Percentiles rank a stretch among this genome's conserved stretches.
phyloP scores from a whole-genome alignment of 23 tunicate genomes.

The Ciona savignyi region DNA sequence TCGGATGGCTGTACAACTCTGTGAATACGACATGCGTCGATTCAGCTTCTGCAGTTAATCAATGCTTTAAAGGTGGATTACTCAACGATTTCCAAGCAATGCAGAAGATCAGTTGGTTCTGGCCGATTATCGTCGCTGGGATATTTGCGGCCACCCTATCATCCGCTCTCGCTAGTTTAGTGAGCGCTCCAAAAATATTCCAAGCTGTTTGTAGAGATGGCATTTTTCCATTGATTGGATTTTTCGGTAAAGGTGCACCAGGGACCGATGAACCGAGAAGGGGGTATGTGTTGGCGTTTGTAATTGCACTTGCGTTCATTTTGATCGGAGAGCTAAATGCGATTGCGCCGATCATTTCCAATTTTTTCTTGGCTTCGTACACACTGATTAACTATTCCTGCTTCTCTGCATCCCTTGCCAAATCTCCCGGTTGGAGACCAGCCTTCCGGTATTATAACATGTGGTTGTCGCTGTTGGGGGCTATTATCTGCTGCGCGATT shows the following conservation, averaged over 20 bases:
- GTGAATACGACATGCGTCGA: conserved; percentile 19
- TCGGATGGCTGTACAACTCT: conserved; percentile 67
- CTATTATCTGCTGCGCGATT: conserved; percentile 69
- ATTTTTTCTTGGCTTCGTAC: conserved; percentile 95
- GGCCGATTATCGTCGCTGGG: conserved; percentile 83
- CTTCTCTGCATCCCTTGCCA: conserved; percentile 80
- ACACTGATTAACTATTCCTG: conserved; percentile 94
- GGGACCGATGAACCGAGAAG: conserved; percentile 81
- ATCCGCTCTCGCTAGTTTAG: conserved; percentile 89
- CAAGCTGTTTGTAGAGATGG: conserved; percentile 94
- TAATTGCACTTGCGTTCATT: conserved; percentile 88
- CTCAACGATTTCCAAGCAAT: conserved; percentile 77
- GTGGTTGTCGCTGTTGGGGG: conserved; percentile 82
- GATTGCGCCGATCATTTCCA: conserved; percentile 93
- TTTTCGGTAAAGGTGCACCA: conserved; percentile 78
- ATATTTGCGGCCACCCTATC: conserved; percentile 98
- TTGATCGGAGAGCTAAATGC: conserved; percentile 87
- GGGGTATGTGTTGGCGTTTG: conserved; percentile 86
- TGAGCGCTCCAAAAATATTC: conserved; percentile 97
- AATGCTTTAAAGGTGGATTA: conserved; percentile 28
- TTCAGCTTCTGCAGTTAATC: conserved; percentile 29
- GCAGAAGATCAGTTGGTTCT: conserved; percentile 76
- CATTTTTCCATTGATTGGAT: conserved; percentile 67
- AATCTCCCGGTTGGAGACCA: conserved; percentile 97
- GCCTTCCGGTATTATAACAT: conserved; percentile 86